A percentile compares a stretch with the other conserved stretches of the same genome.
Conservation (phyloP, 2,888 invertebrate genomes). For the Ctena decussata region DNA sequence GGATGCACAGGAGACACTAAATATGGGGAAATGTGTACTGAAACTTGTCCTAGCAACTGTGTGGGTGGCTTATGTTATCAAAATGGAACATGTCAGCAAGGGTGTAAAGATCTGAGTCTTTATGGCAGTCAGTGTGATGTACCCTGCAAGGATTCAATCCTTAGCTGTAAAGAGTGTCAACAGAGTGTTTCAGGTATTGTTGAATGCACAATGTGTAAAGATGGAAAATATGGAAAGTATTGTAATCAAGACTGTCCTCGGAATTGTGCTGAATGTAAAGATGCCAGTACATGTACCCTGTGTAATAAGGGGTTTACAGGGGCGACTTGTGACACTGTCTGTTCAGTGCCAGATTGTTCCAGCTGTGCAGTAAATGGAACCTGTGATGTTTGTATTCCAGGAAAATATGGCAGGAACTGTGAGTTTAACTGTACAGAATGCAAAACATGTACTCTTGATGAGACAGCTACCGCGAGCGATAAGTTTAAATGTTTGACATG, state of each 20-base stretch:
- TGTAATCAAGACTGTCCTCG: conserved; percentile 47
- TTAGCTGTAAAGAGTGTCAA: conserved; percentile 38
- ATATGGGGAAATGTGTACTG: conserved; percentile 35
- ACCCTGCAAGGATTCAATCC: conserved; percentile 28
- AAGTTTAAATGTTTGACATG: conserved; percentile 16
- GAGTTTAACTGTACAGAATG: conserved; percentile 25
- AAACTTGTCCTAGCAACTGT: conserved; percentile 28
- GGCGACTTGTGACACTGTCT: conserved; percentile 20
- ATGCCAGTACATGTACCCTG: conserved; percentile 29
- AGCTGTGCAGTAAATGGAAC: conserved; percentile 26
- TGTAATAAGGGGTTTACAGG: conserved; percentile 43
- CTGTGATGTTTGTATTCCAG: conserved; percentile 39
- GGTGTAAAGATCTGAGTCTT: conserved; percentile 32
- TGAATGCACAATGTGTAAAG: conserved; percentile 35
- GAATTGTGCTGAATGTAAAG: conserved; percentile 38
- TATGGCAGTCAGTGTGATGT: conserved; percentile 46
- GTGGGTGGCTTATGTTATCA: conserved; percentile 27
- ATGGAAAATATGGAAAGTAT: conserved; percentile 24
- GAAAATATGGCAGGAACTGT: conserved; percentile 29
- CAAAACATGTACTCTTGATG: conserved; percentile 21
- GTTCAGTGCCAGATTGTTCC: conserved; percentile 30
- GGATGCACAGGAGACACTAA: conserved; percentile 5
- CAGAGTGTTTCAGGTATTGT: not conserved
- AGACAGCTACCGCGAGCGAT: not conserved
- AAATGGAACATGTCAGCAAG: conserved; percentile 42